phyloP scores from a whole-genome alignment of 2,888 invertebrate genomes.

The Ormyrus thymus region DNA sequence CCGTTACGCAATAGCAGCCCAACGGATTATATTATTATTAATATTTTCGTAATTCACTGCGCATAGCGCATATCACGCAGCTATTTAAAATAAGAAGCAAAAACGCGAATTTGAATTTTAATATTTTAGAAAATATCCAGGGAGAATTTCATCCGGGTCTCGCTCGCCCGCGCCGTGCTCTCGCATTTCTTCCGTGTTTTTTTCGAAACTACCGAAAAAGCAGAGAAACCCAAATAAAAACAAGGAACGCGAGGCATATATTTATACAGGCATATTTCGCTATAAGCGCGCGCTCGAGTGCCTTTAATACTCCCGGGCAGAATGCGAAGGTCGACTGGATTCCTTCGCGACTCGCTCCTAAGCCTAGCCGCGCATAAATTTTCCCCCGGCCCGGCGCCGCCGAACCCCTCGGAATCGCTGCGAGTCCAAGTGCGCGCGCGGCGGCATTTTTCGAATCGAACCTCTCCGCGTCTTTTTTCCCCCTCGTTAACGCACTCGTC shows the following conservation, averaged over 20 bases:
- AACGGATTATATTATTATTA: too few relatives aligned
- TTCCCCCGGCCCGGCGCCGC: not conserved
- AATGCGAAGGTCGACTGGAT: constrained; percentile 55
- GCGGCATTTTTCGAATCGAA: not conserved
- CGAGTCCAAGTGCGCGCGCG: too few relatives aligned
- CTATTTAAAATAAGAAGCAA: too few relatives aligned
- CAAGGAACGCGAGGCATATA: not conserved
- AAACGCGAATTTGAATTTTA: too few relatives aligned
- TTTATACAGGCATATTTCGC: not conserved
- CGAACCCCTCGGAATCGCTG: not conserved
- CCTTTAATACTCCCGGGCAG: constrained; percentile 42
- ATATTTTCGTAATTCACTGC: too few relatives aligned
- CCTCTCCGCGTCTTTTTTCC: too few relatives aligned
- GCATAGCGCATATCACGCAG: too few relatives aligned
- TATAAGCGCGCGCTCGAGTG: constrained; percentile 4
- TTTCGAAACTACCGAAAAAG: not conserved
- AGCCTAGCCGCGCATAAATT: constrained; percentile 43
- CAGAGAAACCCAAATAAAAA: not conserved
- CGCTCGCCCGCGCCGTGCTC: not conserved
- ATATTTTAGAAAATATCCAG: too few relatives aligned
- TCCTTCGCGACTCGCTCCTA: constrained; percentile 39
- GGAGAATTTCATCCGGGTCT: too few relatives aligned
- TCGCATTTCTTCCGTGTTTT: constrained; percentile 3
- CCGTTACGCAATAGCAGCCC: too few relatives aligned
- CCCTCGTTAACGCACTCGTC: too few relatives aligned